Evolutionary conservation across 2,113 vertebrate genomes (phyloP), one percentile per base, ranked within the genome.

Genomic region (Microcebus ravelobensis): DNA sequence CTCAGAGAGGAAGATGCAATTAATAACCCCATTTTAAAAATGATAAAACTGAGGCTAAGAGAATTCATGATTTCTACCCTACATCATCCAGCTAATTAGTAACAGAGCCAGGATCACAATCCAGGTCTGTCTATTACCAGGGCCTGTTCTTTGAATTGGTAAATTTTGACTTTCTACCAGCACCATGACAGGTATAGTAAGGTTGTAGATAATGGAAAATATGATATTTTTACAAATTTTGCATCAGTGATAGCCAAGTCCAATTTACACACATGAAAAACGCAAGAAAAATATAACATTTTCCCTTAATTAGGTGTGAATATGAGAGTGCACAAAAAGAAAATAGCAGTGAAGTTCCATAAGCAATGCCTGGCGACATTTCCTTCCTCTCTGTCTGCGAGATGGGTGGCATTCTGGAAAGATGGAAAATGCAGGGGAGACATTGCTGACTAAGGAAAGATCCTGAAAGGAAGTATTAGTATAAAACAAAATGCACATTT

Each of bases 171-270:
- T 29, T 36, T 84, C 34, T 39, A 34, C 3, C 0, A 36, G 3
- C 15, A 82, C 4, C 1, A 2, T 13, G 23, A 1, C 1, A 34
- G 8, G 10, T 3, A 27, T 25, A 1, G 23, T 20, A 9, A 61
- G 4, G n/a, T 50, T 9, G 12, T 0, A 34, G 39, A 55, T 0
- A 34, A 76, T 6, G 25, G 8, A 21, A 88, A 42, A n/a, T 7
- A 59, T 4, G 8, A 61, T 68, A 7, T 11, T 31, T 50, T 7
- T 42, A 77, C 12, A 27, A 18, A 71, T 76, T 91, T 42, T 73
- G 31, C 2, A 55, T 65, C 91, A 65, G 0, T 52, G 59, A 59
- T 6, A 45, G 1, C 2, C 55, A 92, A 6, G 7, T 14, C 39
- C 34, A 31, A 67, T 27, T 79, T 76, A 50, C 1, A 57, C 23